phyloP scores from a whole-genome alignment of 2,888 invertebrate species.

The Calliopum simillimum region DNA sequence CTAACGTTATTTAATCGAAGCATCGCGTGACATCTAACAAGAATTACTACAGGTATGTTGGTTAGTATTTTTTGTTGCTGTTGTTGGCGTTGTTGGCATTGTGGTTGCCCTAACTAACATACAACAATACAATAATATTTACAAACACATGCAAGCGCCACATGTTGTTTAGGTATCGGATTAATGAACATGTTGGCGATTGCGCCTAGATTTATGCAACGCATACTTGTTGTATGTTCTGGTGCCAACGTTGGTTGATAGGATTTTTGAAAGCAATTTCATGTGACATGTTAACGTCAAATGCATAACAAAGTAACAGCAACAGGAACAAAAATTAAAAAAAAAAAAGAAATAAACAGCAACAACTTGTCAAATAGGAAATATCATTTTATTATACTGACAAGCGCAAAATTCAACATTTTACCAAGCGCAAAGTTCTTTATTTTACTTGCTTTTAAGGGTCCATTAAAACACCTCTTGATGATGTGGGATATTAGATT shows the following conservation, averaged over 20 bases:
- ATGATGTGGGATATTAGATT: too few species aligned
- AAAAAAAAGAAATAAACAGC: background rate
- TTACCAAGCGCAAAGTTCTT: background rate
- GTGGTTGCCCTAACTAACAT: background rate
- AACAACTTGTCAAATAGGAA: constrained; percentile 5
- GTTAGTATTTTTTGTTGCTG: background rate
- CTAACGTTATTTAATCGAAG: constrained; percentile 7
- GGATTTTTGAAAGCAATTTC: too few species aligned
- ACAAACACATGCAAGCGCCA: background rate
- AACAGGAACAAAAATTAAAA: background rate
- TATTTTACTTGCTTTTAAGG: constrained; percentile 25
- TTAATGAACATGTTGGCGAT: constrained; percentile 21
- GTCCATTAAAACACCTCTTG: background rate
- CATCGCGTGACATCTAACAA: constrained; percentile 30
- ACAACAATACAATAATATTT: too few species aligned
- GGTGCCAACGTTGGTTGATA: background rate
- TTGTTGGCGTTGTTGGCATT: background rate
- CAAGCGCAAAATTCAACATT: constrained; percentile 16
- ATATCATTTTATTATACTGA: constrained; percentile 11
- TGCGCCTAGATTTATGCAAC: constrained; percentile 1
- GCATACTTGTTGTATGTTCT: background rate
- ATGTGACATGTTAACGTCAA: background rate
- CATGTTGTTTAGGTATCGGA: background rate
- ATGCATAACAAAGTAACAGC: background rate
- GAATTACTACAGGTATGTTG: background rate